phyloP scores from a whole-genome alignment of 1,140 invertebrate species.

The Agrypnia vestita region DNA sequence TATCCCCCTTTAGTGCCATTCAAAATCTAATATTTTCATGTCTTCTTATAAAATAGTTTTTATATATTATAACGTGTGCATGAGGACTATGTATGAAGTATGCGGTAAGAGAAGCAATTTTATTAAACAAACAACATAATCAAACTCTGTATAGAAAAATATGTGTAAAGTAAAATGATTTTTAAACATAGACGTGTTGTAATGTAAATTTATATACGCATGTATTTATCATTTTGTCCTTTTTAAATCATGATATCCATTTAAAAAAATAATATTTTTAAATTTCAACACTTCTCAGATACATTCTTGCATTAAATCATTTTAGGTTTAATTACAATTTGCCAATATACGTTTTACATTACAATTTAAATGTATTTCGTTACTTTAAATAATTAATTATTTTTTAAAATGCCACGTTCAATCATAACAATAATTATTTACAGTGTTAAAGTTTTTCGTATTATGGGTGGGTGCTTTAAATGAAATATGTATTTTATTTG shows the following conservation, averaged over 20 bases:
- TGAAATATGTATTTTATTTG: conserved; percentile 1
- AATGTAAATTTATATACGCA: conserved; percentile 37
- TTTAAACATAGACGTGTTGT: conserved; percentile 12
- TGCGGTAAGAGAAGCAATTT: background rate
- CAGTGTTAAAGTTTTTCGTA: too few relatives aligned
- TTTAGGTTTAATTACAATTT: background rate
- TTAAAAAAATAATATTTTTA: too few relatives aligned
- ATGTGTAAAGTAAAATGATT: conserved; percentile 10
- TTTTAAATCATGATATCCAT: too few relatives aligned
- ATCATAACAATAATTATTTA: too few relatives aligned
- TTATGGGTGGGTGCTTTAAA: too few relatives aligned
- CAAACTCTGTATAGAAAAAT: conserved; percentile 8
- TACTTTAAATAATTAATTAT: too few relatives aligned
- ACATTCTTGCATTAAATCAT: background rate
- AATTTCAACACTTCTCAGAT: background rate
- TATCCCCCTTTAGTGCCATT: background rate
- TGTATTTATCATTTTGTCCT: too few relatives aligned
- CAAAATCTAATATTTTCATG: background rate
- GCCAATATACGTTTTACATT: too few relatives aligned
- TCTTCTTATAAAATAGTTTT: conserved; percentile 8
- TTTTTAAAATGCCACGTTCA: too few relatives aligned
- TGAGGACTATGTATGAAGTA: background rate
- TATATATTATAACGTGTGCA: background rate
- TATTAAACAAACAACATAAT: conserved; percentile 16
- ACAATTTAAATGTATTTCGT: too few relatives aligned